phyloP scores from a whole-genome alignment of 2,113 vertebrate genomes.

The Hyperoodon ampullatus region DNA sequence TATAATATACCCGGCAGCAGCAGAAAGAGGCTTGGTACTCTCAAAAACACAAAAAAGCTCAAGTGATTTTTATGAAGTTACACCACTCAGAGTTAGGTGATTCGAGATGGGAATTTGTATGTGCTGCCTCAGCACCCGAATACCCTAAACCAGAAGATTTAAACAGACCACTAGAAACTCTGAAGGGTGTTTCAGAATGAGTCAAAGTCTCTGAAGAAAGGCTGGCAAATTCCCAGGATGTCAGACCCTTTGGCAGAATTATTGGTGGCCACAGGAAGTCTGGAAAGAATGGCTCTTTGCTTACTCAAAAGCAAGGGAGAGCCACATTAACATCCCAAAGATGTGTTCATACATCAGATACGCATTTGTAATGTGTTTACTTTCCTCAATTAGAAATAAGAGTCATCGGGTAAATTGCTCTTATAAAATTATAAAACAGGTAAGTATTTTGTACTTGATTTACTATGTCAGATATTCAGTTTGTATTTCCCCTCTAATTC shows the following conservation, averaged over 20 bases:
- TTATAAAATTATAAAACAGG: constrained; percentile 38
- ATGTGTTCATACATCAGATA: constrained; percentile 21
- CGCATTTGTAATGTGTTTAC: neutral
- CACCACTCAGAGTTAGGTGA: neutral
- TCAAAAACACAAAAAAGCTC: constrained; percentile 9
- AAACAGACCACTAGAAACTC: neutral
- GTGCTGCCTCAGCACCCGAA: constrained; percentile 5
- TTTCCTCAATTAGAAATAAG: constrained; percentile 14
- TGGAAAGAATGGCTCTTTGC: constrained; percentile 59
- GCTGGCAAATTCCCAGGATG: constrained; percentile 35
- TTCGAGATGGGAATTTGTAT: neutral
- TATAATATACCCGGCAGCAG: constrained; percentile 25
- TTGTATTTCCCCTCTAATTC: constrained; percentile 39
- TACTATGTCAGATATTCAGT: constrained; percentile 63
- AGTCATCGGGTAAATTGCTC: neutral
- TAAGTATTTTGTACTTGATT: neutral
- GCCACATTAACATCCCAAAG: constrained; percentile 36
- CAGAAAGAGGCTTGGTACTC: constrained; percentile 14
- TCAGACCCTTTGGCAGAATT: constrained; percentile 49
- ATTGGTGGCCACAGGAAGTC: constrained; percentile 42
- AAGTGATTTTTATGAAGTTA: constrained; percentile 21
- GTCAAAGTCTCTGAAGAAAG: constrained; percentile 47
- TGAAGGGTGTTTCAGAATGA: neutral
- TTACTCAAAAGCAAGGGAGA: constrained; percentile 58
- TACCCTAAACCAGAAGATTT: constrained; percentile 32